phyloP scores from a whole-genome alignment of 2,113 vertebrate genomes.

The Myrmecophaga tridactyla region DNA sequence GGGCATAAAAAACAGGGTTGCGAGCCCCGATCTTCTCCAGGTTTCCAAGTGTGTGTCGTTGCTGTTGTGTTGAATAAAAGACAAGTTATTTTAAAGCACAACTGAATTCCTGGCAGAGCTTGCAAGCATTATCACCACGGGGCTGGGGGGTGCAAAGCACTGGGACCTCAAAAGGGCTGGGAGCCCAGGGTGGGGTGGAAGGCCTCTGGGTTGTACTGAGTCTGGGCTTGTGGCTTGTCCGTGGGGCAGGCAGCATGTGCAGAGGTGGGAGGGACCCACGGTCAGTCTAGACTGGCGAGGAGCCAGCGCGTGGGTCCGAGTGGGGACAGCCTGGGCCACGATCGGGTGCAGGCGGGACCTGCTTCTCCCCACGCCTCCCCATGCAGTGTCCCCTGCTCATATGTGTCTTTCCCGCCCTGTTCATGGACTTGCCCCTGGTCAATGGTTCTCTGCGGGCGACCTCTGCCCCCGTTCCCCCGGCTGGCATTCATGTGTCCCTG shows the following conservation, averaged over 20 bases:
- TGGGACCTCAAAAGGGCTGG: background rate
- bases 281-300: background rate
- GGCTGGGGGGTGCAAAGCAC: background rate
- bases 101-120: background rate
- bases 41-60: background rate
- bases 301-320: background rate
- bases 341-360: background rate
- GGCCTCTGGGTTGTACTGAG: background rate
- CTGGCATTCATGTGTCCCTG: too few relatives aligned
- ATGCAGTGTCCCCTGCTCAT: fast-evolving
- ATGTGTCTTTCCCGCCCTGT: background rate
- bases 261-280: background rate
- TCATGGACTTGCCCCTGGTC: fast-evolving
- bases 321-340: too few relatives aligned
- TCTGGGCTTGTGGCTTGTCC: background rate
- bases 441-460: fast-evolving
- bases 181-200: background rate
- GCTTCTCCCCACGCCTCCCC: background rate
- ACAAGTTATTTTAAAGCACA: background rate
- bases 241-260: background rate
- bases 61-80: background rate
- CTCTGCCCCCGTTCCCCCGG: too few relatives aligned
- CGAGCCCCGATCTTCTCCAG: background rate
- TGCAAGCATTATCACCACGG: background rate
- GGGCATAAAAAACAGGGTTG: background rate